Evolutionary conservation across 2,797 vertebrate genomes (phyloP).

Genomic region (Crossoptilon crossoptilon): DNA sequence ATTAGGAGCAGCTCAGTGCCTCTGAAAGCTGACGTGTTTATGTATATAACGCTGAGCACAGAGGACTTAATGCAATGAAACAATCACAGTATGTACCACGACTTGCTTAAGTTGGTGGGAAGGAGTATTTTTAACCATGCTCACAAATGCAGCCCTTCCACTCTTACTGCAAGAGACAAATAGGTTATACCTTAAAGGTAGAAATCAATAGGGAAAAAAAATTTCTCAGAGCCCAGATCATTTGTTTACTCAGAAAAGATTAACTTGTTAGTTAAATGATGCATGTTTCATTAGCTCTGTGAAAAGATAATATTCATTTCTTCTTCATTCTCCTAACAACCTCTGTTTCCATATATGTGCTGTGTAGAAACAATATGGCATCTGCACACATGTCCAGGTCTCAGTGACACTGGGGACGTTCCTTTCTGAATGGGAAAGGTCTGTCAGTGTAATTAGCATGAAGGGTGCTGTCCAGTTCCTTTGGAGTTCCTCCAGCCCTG

Average conservation of each 20-base stretch:
- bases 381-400: rapidly evolving
- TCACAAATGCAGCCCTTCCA: background rate
- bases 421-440: background rate
- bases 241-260: background rate
- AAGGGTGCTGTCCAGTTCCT: background rate
- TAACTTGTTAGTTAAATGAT: background rate
- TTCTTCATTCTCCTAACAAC: background rate
- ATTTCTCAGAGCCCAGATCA: background rate
- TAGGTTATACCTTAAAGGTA: background rate
- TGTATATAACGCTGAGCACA: background rate
- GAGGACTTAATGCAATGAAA: slow-evolving; percentile 3
- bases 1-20: slow-evolving; percentile 4
- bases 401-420: background rate
- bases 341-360: background rate
- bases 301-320: background rate
- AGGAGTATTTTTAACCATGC: slow-evolving; percentile 12
- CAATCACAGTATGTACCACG: background rate
- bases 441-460: background rate
- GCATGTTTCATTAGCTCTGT: background rate
- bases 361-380: background rate
- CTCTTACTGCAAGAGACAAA: background rate
- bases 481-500: background rate
- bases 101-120: background rate
- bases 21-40: background rate
- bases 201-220: background rate